These are phyloP conservation scores for Dasysyrphus tricinctus DNA, from an alignment of 2,888 invertebrate genomes.

Conservation along the genomic window DNA sequence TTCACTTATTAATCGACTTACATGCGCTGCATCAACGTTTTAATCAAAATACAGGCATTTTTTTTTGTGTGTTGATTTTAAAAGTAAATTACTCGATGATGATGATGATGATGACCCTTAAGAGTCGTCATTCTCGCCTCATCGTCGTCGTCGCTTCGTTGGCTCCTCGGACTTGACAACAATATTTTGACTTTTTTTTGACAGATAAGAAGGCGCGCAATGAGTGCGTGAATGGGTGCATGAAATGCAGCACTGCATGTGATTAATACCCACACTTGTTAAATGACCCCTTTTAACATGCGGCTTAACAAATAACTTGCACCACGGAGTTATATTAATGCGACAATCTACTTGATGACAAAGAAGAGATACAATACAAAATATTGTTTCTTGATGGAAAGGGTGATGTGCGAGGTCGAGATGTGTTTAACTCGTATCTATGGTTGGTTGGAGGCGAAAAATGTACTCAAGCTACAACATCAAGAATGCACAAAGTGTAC, in stretches of 20 bases:
- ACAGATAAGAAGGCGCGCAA: conserved; percentile 65
- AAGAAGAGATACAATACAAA: neutral
- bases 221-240: conserved; percentile 5
- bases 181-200: conserved; percentile 70
- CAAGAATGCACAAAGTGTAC: conserved; percentile 66
- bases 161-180: conserved; percentile 34
- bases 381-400: neutral
- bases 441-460: conserved; percentile 23
- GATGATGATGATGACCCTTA: conserved; percentile 62
- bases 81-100: conserved; percentile 58
- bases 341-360: conserved; percentile 29
- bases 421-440: conserved; percentile 13
- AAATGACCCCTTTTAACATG: conserved; percentile 66
- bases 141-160: neutral
- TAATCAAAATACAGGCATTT: conserved; percentile 5
- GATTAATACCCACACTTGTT: conserved; percentile 73
- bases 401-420: conserved; percentile 22
- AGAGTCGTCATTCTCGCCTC: conserved; percentile 39
- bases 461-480: conserved; percentile 22
- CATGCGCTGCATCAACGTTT: neutral
- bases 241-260: conserved; percentile 28
- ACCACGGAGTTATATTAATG: conserved; percentile 17
- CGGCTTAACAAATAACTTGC: conserved; percentile 61
- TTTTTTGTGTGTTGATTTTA: conserved; percentile 20
- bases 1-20: conserved; percentile 32